Base-by-base conservation (phyloP, 1,140 invertebrate species). In the Eulimnadia texana region DNA sequence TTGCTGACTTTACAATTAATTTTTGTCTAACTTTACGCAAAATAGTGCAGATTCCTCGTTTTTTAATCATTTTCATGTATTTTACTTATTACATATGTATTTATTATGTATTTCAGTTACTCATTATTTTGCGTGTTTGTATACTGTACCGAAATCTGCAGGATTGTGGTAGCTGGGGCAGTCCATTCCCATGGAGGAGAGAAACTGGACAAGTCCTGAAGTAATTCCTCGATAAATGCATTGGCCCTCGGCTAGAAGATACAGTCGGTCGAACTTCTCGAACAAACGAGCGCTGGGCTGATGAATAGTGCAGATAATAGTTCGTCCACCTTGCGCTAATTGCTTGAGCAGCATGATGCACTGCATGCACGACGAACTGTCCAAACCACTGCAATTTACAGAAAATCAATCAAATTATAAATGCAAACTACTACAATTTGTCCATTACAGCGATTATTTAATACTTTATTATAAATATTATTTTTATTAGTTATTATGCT, bases 81-180 rank as follows among this genome's bases (percentile, higher is more conserved):
- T n/a, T n/a, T n/a, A n/a, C n/a, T n/a, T n/a, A n/a, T n/a, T n/a
- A n/a, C n/a, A n/a, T n/a, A n/a, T n/a, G n/a, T n/a, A n/a, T n/a
- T n/a, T n/a, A n/a, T n/a, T n/a, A n/a, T n/a, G n/a, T n/a, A n/a
- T n/a, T n/a, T n/a, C n/a, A n/a, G n/a, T n/a, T n/a, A n/a, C n/a
- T n/a, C n/a, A n/a, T n/a, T n/a, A n/a, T n/a, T n/a, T n/a, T n/a
- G n/a, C n/a, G n/a, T n/a, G n/a, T n/a, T n/a, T n/a, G n/a, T n/a
- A n/a, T n/a, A n/a, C 70, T 83, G 77, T 74, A 90, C 88, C 82
- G 72, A 93, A 96, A 80, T 96, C 93, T 60, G 93, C 91, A 50
- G 93, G 92, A 74, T 96, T 98, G 74, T 96, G 91, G 71, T 96
- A 96, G 66, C 86, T 82, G 0, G 93, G 93, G 74, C 92, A 96